Evolutionary conservation across 2,888 invertebrate species (phyloP), one percentile per base, ranked within the genome.

Genomic region (Heliconius aoede): DNA sequence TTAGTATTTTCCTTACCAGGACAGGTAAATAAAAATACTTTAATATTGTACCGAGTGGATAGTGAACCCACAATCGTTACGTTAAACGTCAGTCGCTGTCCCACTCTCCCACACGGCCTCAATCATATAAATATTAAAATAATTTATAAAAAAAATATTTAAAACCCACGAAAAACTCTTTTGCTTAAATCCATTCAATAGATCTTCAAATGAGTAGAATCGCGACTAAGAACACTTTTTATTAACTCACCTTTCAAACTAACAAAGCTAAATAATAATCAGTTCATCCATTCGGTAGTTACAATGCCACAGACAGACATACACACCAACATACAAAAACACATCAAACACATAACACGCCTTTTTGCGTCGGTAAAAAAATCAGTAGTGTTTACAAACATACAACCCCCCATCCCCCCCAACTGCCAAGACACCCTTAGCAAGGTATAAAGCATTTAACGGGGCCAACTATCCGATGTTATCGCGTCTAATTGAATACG

Each of bases 401-500:
- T 55, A n/a, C 51, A n/a, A 55, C n/a, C 24, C 18, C 58, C 32
- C 46, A 55, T 15, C 51, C 55, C 30, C 36, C 36, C 11, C 36
- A n/a, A 21, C 61, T 40, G 32, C 32, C 55, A 51, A 61, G 69
- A 74, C 69, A 69, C 60, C 69, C 69, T 46, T 60, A 24, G 32
- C 55, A 73, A 61, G 46, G 69, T 61, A 74, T 69, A 74, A 69
- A 74, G 68, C 74, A 61, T 74, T 69, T 74, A 74, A 74, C 74
- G 36, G 67, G 74, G 32, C 69, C 73, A 78, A 78, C 78, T 78
- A 78, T 78, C 78, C 78, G 78, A 78, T 73, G 76, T 36, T 78
- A 78, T 78, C 76, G 61, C 58, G 32, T 61, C 71, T 78, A 78
- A 76, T 78, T 76, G 76, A 78, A 78, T 78, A 76, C 76, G 51